phyloP scores from a whole-genome alignment of 2,797 vertebrate genomes.

The Sylvia borin region DNA sequence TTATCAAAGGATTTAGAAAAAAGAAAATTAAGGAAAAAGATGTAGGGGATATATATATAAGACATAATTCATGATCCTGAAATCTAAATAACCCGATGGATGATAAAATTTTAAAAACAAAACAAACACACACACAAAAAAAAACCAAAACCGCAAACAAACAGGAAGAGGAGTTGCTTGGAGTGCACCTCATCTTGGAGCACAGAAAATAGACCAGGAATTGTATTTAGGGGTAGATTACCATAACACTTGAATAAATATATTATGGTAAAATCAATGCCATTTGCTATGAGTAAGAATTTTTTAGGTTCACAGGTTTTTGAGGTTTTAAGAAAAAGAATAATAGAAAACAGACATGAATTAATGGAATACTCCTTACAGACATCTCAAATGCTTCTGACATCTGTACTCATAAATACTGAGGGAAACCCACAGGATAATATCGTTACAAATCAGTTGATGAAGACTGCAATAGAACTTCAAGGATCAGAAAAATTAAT shows the following conservation, averaged over 20 bases:
- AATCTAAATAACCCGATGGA: background rate
- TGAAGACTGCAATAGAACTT: background rate
- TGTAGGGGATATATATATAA: background rate
- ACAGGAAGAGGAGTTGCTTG: background rate
- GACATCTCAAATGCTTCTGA: background rate
- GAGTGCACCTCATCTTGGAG: background rate
- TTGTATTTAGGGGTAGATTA: background rate
- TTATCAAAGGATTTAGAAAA: background rate
- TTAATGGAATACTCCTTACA: background rate
- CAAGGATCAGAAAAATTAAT: background rate
- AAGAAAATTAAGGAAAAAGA: background rate
- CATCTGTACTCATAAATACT: background rate
- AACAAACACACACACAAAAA: no score
- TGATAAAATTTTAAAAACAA: background rate
- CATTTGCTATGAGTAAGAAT: background rate
- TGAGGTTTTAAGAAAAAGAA: background rate
- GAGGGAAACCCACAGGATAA: background rate
- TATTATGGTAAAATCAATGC: background rate
- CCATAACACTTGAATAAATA: background rate
- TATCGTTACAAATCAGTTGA: background rate
- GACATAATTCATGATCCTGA: background rate
- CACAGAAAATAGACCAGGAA: background rate
- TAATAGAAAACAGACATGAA: background rate
- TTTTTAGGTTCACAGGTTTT: background rate
- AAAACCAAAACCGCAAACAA: background rate